phyloP scores from a whole-genome alignment of 2,888 invertebrate species.

The Ethmia dodecea region DNA sequence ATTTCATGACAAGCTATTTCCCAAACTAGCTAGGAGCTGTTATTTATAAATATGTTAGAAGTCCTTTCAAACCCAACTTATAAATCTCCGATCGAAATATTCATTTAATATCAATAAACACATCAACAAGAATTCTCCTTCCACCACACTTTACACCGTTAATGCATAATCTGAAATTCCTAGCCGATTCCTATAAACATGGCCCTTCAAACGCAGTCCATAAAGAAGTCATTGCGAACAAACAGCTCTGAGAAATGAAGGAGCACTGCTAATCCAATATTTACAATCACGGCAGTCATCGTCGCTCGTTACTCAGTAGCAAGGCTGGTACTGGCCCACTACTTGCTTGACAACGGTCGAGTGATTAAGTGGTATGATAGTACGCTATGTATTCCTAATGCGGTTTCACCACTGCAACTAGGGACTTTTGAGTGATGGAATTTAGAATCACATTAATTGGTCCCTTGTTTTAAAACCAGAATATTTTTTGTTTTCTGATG shows the following conservation, averaged over 20 bases:
- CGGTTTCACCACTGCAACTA: background rate
- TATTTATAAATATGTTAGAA: no score
- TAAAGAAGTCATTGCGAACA: slow-evolving; percentile 7
- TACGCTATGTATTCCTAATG: background rate
- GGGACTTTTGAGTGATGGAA: background rate
- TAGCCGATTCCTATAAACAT: no score
- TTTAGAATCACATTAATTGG: background rate
- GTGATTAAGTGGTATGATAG: slow-evolving; percentile 1
- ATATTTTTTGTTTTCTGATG: no score
- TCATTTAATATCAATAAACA: no score
- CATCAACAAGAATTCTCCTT: no score
- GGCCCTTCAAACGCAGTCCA: slow-evolving; percentile 7
- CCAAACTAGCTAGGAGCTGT: no score
- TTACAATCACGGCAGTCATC: slow-evolving; percentile 3
- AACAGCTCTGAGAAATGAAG: slow-evolving; percentile 5
- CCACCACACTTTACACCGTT: no score
- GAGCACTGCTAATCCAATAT: slow-evolving; percentile 12
- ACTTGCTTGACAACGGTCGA: background rate
- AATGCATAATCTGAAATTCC: no score
- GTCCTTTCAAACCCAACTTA: no score
- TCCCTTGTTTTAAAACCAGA: no score
- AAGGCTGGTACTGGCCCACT: background rate
- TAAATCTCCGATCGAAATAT: no score
- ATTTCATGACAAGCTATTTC: no score
- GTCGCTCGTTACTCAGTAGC: background rate